phyloP scores from a whole-genome alignment of 92 coral and sea anemone genomes.

The Zoanthus sociatus region DNA sequence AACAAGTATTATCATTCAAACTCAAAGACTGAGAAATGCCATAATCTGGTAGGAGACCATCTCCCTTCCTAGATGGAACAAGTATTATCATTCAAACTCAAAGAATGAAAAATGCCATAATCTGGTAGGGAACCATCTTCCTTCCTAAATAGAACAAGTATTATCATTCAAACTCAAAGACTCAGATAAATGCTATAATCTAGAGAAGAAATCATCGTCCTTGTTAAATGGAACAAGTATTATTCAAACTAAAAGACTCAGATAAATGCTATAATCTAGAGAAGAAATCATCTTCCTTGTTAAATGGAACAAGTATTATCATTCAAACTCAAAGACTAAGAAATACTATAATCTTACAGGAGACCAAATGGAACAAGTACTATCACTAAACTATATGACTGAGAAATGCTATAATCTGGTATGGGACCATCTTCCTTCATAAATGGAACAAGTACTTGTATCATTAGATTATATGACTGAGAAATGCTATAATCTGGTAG shows the following conservation, averaged over 20 bases:
- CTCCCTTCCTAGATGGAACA: too few relatives aligned
- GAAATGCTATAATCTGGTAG: too few relatives aligned
- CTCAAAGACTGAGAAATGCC: not conserved
- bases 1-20: not conserved
- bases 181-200: not conserved
- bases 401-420: not conserved
- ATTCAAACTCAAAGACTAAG: too few relatives aligned
- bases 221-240: constrained; percentile 48
- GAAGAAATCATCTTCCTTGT: too few relatives aligned
- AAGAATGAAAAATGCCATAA: too few relatives aligned
- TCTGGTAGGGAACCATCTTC: constrained; percentile 70
- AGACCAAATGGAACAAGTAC: constrained; percentile 21
- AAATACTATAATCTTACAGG: constrained; percentile 69
- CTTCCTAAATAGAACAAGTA: too few relatives aligned
- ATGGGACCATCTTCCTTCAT: constrained; percentile 64
- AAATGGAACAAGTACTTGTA: not conserved
- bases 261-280: too few relatives aligned
- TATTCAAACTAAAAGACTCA: not conserved
- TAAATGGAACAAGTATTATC: too few relatives aligned
- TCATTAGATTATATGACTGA: not conserved
- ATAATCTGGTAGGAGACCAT: too few relatives aligned
- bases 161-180: too few relatives aligned
- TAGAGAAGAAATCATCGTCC: constrained; percentile 44
- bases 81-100: too few relatives aligned
- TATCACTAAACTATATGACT: not conserved